A percentile compares a stretch with the other conserved stretches of the same genome.
Evolutionary conservation across 2,888 invertebrate species (phyloP).

Genomic region (Papilio protenor): DNA sequence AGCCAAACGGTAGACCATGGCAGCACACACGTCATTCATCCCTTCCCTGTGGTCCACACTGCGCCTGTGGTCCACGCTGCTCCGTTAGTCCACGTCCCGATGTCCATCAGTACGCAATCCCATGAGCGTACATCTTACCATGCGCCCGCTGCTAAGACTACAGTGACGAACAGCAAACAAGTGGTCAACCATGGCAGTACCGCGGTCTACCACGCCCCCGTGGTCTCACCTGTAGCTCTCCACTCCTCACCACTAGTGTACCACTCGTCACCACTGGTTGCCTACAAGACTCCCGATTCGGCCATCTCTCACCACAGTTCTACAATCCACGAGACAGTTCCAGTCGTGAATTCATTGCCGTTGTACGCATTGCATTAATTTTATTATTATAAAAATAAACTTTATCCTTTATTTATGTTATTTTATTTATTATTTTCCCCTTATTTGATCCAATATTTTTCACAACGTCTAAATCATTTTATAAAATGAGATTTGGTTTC

Average conservation of each 20-base stretch:
- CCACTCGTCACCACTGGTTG: slow-evolving; percentile 59
- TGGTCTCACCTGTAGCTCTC: slow-evolving; percentile 51
- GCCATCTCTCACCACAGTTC: slow-evolving; percentile 80
- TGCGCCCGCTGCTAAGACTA: slow-evolving; percentile 56
- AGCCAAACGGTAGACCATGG: slow-evolving; percentile 65
- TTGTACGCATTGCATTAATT: slow-evolving; percentile 63
- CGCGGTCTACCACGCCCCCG: slow-evolving; percentile 50
- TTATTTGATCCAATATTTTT: background rate
- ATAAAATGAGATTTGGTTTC: background rate
- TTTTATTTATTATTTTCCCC: slow-evolving; percentile 20
- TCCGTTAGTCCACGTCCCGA: slow-evolving; percentile 56
- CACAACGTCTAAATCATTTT: background rate
- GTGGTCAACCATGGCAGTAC: slow-evolving; percentile 67
- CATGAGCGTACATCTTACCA: slow-evolving; percentile 61
- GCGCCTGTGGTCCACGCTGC: slow-evolving; percentile 47
- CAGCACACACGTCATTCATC: slow-evolving; percentile 59
- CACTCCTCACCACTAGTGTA: slow-evolving; percentile 59
- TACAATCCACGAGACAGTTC: slow-evolving; percentile 72
- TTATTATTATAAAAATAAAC: slow-evolving; percentile 30
- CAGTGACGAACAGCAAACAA: slow-evolving; percentile 69
- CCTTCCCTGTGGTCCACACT: slow-evolving; percentile 52
- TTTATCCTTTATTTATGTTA: background rate
- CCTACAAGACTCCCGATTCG: slow-evolving; percentile 67
- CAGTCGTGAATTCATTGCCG: slow-evolving; percentile 60
- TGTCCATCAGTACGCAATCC: slow-evolving; percentile 57